Percentiles rank a stretch among this genome's conserved stretches.
phyloP scores from a whole-genome alignment of 2,113 vertebrate genomes.

The Aptenodytes patagonicus region DNA sequence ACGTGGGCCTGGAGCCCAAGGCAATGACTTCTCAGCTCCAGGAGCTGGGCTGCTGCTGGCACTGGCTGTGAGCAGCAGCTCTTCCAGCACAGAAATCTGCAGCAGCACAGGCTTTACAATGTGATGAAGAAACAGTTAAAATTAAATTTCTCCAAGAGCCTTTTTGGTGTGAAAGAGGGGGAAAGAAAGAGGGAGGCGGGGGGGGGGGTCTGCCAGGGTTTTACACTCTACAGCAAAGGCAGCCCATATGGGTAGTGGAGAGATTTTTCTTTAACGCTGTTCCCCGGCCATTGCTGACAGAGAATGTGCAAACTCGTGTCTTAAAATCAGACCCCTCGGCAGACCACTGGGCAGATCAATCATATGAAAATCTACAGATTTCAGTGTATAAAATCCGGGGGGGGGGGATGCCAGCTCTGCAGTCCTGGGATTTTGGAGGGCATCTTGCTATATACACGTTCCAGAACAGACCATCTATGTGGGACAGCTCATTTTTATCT shows the following conservation, averaged over 20 bases:
- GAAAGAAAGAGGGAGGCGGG: not conserved
- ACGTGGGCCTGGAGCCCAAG: not conserved
- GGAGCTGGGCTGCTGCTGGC: not conserved
- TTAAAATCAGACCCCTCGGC: not conserved
- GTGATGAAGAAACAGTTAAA: not conserved
- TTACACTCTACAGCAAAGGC: not conserved
- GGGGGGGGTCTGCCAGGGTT: not conserved
- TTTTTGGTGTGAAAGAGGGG: not conserved
- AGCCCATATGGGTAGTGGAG: not conserved
- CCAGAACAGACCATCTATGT: not conserved
- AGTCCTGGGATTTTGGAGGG: not conserved
- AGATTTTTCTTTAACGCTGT: not conserved
- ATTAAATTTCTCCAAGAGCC: slow-evolving; percentile 1
- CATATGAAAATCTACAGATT: not conserved
- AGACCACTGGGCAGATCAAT: not conserved
- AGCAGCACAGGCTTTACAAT: not conserved
- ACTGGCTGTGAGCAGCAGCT: not conserved
- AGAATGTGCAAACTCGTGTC: not conserved
- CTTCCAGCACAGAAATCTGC: not conserved
- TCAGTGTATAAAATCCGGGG: not conserved
- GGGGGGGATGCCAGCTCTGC: not conserved
- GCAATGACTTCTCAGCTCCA: not conserved
- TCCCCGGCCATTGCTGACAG: not conserved
- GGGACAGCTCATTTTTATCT: not conserved
- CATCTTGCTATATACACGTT: not conserved